These are phyloP conservation scores for Bathynomus jamesi DNA, from an alignment of 1,140 invertebrate genomes.

Conservation along the genomic window DNA sequence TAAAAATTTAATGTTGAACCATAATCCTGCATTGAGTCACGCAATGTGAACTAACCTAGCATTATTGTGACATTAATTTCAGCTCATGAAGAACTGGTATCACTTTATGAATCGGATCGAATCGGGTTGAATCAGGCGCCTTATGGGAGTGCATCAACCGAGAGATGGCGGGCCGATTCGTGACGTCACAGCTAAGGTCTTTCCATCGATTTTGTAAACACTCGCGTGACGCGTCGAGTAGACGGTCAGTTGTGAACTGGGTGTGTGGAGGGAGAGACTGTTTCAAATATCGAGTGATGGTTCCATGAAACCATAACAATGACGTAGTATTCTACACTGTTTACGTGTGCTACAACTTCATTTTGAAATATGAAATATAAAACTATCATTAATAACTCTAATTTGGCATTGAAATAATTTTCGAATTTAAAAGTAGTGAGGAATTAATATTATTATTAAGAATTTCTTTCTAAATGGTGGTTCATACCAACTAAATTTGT, in stretches of 20 bases:
- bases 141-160: not conserved
- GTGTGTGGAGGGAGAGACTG: not conserved
- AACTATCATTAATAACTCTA: not conserved
- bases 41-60: too few relatives aligned
- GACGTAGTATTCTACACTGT: not conserved
- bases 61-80: too few relatives aligned
- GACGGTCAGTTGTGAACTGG: not conserved
- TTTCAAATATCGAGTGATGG: not conserved
- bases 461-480: not conserved
- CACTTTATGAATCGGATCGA: not conserved
- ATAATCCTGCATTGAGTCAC: too few relatives aligned
- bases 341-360: not conserved
- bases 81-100: too few relatives aligned
- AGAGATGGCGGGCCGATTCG: not conserved
- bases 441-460: too few relatives aligned
- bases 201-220: constrained; percentile 1
- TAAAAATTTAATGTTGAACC: too few relatives aligned
- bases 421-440: too few relatives aligned
- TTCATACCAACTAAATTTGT: not conserved
- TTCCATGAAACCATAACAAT: not conserved
- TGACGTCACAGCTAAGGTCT: not conserved
- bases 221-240: not conserved
- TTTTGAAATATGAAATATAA: not conserved
- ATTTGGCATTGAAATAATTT: not conserved
- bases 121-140: not conserved